Conservation (phyloP, 2,113 vertebrate genomes). For the Labrus mixtus region DNA sequence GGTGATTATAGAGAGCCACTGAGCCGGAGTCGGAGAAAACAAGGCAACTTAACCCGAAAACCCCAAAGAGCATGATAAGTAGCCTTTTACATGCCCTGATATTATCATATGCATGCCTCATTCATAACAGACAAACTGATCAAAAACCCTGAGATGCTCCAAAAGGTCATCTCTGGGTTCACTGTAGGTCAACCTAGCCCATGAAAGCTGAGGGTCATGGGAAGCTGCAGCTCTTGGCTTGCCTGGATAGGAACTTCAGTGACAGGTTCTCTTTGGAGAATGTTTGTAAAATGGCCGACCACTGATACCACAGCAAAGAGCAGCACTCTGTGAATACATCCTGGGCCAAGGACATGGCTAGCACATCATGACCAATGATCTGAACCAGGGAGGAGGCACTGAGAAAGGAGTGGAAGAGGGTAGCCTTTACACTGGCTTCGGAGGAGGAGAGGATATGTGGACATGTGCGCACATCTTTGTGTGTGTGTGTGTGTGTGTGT, state of each 20-base stretch:
- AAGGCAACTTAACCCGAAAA: slow-evolving; percentile 31
- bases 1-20: slow-evolving; percentile 42
- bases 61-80: slow-evolving; percentile 41
- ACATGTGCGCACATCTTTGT: slow-evolving; percentile 32
- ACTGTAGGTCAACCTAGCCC: slow-evolving; percentile 57
- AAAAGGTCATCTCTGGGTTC: slow-evolving; percentile 65
- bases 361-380: slow-evolving; percentile 71
- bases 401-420: slow-evolving; percentile 60
- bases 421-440: slow-evolving; percentile 59
- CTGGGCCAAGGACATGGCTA: slow-evolving; percentile 73
- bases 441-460: slow-evolving; percentile 38
- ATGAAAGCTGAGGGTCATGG: slow-evolving; percentile 77
- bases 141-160: slow-evolving; percentile 49
- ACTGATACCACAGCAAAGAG: slow-evolving; percentile 78
- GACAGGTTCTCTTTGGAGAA: slow-evolving; percentile 74
- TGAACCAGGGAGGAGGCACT: slow-evolving; percentile 64
- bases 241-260: slow-evolving; percentile 66
- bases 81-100: slow-evolving; percentile 49
- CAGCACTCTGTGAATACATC: slow-evolving; percentile 57
- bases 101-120: slow-evolving; percentile 64
- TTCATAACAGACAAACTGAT: slow-evolving; percentile 62
- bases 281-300: slow-evolving; percentile 78
- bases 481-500: slow-evolving; percentile 27
- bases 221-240: slow-evolving; percentile 77
- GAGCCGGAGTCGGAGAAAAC: slow-evolving; percentile 50